phyloP scores from a whole-genome alignment of 2,113 vertebrate species.

The Callipepla californica region DNA sequence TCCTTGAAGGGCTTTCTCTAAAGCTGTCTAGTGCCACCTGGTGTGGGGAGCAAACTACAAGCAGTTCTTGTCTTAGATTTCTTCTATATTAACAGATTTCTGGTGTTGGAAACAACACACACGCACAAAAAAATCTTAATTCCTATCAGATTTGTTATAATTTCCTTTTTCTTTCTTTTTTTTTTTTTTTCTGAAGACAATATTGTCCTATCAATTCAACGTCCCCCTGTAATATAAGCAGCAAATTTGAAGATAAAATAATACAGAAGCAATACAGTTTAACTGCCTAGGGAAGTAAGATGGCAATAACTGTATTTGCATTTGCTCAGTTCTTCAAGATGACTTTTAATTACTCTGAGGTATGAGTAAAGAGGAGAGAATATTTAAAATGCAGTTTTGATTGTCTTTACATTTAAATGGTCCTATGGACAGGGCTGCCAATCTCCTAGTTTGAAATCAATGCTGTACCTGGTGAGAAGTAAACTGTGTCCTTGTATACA shows the following conservation, averaged over 20 bases:
- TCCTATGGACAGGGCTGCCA: not conserved
- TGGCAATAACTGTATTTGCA: not conserved
- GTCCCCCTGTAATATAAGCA: not conserved
- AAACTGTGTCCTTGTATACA: not conserved
- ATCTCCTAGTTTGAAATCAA: not conserved
- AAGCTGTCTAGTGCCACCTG: conserved; percentile 57
- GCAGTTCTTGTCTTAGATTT: not conserved
- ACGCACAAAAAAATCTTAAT: not conserved
- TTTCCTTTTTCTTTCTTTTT: not conserved
- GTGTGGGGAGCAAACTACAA: conserved; percentile 34
- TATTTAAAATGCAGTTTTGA: not conserved
- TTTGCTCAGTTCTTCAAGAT: not conserved
- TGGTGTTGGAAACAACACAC: not conserved
- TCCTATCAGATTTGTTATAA: not conserved
- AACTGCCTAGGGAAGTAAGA: not conserved
- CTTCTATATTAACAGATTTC: not conserved
- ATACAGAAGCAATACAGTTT: not conserved
- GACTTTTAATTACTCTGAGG: not conserved
- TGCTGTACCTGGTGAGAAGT: not conserved
- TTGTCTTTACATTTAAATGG: not conserved
- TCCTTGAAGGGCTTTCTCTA: conserved; percentile 6
- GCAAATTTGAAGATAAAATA: not conserved
- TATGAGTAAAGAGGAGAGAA: not conserved
- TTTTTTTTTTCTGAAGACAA: not conserved
- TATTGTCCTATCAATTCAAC: not conserved